Conservation (phyloP, 1,140 invertebrate genomes). For the Babylonia areolata region DNA sequence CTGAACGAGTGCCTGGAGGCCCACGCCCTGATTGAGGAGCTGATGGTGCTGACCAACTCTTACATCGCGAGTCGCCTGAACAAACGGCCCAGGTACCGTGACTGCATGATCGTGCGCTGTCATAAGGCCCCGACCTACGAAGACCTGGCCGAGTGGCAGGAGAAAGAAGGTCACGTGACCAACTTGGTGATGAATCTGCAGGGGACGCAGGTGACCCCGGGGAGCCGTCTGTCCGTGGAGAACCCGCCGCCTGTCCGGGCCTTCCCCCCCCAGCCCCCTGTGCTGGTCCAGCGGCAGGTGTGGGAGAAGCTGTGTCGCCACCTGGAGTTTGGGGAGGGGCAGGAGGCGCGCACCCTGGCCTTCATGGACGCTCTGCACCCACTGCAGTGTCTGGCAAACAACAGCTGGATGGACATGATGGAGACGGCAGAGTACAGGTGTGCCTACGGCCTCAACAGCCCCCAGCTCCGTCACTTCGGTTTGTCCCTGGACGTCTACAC, state of each 20-base stretch:
- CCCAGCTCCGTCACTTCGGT: slow-evolving; percentile 87
- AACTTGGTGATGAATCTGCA: slow-evolving; percentile 37
- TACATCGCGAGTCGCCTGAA: slow-evolving; percentile 51
- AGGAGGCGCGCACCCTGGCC: slow-evolving; percentile 88
- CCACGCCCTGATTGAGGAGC: slow-evolving; percentile 67
- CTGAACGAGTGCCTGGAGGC: slow-evolving; percentile 59
- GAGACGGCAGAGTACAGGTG: slow-evolving; percentile 81
- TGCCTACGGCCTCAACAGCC: slow-evolving; percentile 73
- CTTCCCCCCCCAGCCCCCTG: background rate
- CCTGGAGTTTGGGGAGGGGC: slow-evolving; percentile 83
- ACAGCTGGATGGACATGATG: slow-evolving; percentile 46
- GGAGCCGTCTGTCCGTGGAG: background rate
- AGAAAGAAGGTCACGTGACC: slow-evolving; percentile 32
- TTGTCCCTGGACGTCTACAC: slow-evolving; percentile 90
- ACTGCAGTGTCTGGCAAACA: slow-evolving; percentile 90
- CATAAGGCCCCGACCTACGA: slow-evolving; percentile 47
- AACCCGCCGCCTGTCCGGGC: background rate
- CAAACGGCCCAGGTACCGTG: slow-evolving; percentile 34
- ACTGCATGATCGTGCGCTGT: slow-evolving; percentile 50
- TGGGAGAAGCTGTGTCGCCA: slow-evolving; percentile 32
- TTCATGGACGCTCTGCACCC: slow-evolving; percentile 94
- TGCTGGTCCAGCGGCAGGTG: slow-evolving; percentile 43
- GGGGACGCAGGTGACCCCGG: slow-evolving; percentile 37
- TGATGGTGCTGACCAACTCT: slow-evolving; percentile 62
- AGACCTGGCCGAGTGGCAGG: slow-evolving; percentile 40